Evolutionary conservation across 2,888 invertebrate species (phyloP).

Genomic region (Pogonocherus hispidulus): DNA sequence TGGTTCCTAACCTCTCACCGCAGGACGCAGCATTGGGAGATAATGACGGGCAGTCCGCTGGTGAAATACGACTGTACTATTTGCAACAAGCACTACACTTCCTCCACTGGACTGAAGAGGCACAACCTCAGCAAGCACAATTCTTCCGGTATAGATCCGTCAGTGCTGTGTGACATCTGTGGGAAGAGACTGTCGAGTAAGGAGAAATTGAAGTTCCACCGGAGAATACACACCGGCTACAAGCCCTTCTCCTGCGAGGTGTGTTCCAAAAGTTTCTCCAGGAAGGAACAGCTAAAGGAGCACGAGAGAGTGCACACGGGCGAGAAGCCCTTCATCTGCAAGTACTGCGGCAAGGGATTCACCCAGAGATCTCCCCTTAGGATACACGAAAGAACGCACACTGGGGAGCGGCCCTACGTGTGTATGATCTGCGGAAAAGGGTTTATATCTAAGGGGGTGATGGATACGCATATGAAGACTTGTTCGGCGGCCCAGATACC

Average conservation of each 20-base stretch:
- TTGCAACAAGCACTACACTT: constrained; percentile 65
- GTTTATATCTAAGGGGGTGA: constrained; percentile 66
- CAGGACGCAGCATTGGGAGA: constrained; percentile 70
- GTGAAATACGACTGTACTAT: constrained; percentile 65
- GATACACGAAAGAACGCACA: constrained; percentile 75
- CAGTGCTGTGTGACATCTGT: constrained; percentile 73
- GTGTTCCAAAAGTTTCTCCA: constrained; percentile 72
- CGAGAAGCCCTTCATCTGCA: constrained; percentile 75
- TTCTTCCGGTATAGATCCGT: constrained; percentile 58
- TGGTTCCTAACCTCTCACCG: constrained; percentile 72
- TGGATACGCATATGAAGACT: constrained; percentile 62
- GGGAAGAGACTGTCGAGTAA: constrained; percentile 71
- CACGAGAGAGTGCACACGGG: constrained; percentile 76
- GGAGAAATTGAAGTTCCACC: constrained; percentile 71
- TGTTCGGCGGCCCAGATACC: constrained; percentile 43
- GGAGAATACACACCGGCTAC: constrained; percentile 71
- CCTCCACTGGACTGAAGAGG: constrained; percentile 60
- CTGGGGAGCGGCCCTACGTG: constrained; percentile 73
- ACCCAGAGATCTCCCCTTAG: constrained; percentile 74
- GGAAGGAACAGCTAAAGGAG: constrained; percentile 73
- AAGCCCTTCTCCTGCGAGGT: constrained; percentile 67
- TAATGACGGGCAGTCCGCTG: constrained; percentile 65
- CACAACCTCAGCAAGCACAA: constrained; percentile 68
- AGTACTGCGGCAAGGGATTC: constrained; percentile 75
- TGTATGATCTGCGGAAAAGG: constrained; percentile 73